Base-by-base conservation (phyloP, 2,888 invertebrate genomes). In the Lasioglossum lativentre region DNA sequence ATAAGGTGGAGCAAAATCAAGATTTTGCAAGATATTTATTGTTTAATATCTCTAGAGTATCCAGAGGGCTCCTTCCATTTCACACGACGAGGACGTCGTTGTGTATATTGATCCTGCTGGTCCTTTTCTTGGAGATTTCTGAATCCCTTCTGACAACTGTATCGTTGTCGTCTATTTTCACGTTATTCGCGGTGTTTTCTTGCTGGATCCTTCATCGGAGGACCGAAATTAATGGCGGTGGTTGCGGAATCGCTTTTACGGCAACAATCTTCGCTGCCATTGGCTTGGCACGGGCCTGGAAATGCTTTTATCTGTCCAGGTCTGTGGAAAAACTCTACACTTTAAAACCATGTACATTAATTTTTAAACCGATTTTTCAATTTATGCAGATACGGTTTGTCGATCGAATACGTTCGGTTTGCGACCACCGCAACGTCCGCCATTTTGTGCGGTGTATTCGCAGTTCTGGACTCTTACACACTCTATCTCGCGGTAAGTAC, bases 171-270 rank as follows among this genome's bases (percentile, higher is more conserved):
- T 90, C 93, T 73, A 81, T 89, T 42, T 77, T 91, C n/a, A 90
- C 91, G 1, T 79, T 93, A 6, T 23, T 92, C 19, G 90, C 93
- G n/a, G 80, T 93, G 14, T 5, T 93, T 23, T 88, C 91, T 14
- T 95, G 94, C 83, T 92, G 94, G 89, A 88, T 91, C 68, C 84
- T 94, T 68, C 93, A 94, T 86, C 92, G 92, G 30, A 89, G 87
- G 63, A 91, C 92, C 23, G 94, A 94, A 76, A 88, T 87, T 45
- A 89, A 89, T 38, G 90, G 91, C 38, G 90, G 92, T 2, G 27
- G 30, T 75, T 66, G 88, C 10, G 90, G 91, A 0, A 80, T 92
- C 38, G 86, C 86, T 16, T 83, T 88, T 45, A 77, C 91, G 19
- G 91, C 90, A 23, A 90, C 91, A 74, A 86, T 91, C 70, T 91